Base-by-base conservation (phyloP, 2,797 vertebrate genomes). In the Halcyon badia region DNA sequence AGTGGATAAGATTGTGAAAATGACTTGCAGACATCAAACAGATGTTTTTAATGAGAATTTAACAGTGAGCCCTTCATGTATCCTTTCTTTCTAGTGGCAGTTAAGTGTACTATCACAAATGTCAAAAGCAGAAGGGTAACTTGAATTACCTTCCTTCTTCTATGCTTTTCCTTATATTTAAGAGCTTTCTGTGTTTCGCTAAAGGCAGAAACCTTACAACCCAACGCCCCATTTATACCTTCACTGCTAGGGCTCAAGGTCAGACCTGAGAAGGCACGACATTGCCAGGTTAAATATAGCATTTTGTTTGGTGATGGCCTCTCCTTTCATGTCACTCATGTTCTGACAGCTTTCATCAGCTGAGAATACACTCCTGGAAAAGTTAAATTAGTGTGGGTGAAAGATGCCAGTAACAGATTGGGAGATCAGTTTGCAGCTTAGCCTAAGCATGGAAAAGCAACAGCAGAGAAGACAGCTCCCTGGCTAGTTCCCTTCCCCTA, bases 241-340 rank as follows among this genome's bases (percentile, higher is more conserved):
- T 83, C 49, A 33, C 77, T 83, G 42, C 16, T 18, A n/a, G 61
- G 57, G 57, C 86, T 95, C 88, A 96, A 97, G 94, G 95, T 96
- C 91, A 91, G 30, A 87, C 25, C 25, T 57, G 52, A 83, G 60
- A 68, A 92, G 52, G 8, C 71, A 60, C 26, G 77, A 79, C 65
- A 90, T 76, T 73, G 65, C 39, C 87, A 85, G 79, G 92, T 95
- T 97, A 97, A 96, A 98, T 97, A 97, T 96, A 97, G 96, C 41
- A 69, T 65, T 83, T 90, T 64, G 89, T 90, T 90, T 92, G 68
- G 70, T 77, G 71, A 35, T 83, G 81, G 77, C 87, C 94, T 91
- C 80, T 94, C 58, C 76, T 90, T 82, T 90, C 68, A n/a, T 87
- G 88, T 83, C 92, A 87, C 69, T 95, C 5, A 7, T 84, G 35